phyloP scores from a whole-genome alignment of 2,888 invertebrate genomes.

The Malthinus flaveolus region DNA sequence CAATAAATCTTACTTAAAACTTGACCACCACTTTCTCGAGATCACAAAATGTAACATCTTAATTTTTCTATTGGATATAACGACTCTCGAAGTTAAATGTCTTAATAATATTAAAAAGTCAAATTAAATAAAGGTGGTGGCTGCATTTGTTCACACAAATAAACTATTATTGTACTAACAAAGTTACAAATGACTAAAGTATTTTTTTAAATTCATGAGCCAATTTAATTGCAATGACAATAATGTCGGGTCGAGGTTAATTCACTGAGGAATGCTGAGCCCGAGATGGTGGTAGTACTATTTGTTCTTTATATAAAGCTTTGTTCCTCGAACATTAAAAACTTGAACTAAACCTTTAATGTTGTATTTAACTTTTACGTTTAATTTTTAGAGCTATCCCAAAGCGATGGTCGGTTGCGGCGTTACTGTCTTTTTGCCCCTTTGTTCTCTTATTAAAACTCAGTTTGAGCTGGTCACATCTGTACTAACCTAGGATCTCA shows the following conservation, averaged over 20 bases:
- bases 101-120: too few relatives aligned
- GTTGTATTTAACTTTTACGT: conserved; percentile 23
- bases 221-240: conserved; percentile 53
- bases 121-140: too few relatives aligned
- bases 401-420: conserved; percentile 16
- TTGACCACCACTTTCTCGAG: too few relatives aligned
- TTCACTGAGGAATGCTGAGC: conserved; percentile 30
- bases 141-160: too few relatives aligned
- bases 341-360: conserved; percentile 20
- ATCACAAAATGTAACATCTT: too few relatives aligned
- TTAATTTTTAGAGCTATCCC: conserved; percentile 28
- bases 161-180: too few relatives aligned
- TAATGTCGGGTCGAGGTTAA: conserved; percentile 40
- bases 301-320: conserved; percentile 12
- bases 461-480: conserved; percentile 32
- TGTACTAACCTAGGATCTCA: conserved; percentile 37
- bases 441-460: conserved; percentile 25
- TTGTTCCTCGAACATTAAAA: conserved; percentile 18
- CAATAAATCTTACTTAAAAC: too few relatives aligned
- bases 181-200: too few relatives aligned
- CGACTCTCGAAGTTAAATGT: too few relatives aligned
- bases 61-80: too few relatives aligned
- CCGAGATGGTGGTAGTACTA: conserved; percentile 13
- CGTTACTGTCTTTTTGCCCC: conserved; percentile 12
- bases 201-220: conserved; percentile 51